Conservation (phyloP, 92 coral and sea anemone species). For the Porites evermanni region DNA sequence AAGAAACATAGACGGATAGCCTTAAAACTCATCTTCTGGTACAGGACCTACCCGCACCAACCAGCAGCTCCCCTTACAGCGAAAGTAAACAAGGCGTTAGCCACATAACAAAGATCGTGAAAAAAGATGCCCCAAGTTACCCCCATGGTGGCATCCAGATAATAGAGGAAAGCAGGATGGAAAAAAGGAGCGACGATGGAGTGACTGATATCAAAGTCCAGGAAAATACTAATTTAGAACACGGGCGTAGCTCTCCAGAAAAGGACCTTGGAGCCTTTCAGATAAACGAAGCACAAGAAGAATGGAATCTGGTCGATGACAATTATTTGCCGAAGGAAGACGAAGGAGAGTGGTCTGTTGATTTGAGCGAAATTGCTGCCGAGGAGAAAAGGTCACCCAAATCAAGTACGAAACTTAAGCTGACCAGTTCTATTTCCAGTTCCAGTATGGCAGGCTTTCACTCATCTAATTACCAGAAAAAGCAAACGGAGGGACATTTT, state of each 20-base stretch:
- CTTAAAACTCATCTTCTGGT: background rate
- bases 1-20: slow-evolving; percentile 1
- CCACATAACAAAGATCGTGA: background rate
- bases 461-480: background rate
- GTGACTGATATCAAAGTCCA: background rate
- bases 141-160: background rate
- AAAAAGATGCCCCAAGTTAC: background rate
- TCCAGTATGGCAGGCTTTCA: background rate
- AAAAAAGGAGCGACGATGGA: slow-evolving; percentile 2
- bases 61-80: slow-evolving; percentile 4
- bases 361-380: background rate
- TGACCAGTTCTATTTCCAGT: slow-evolving; percentile 4
- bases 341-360: background rate
- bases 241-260: background rate
- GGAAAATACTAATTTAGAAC: background rate
- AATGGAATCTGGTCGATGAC: background rate
- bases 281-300: background rate
- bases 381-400: background rate
- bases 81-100: slow-evolving; percentile 1
- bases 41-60: background rate
- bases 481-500: background rate
- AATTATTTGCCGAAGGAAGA: background rate
- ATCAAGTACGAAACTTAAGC: background rate
- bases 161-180: background rate
- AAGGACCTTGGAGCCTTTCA: background rate